Percentiles rank a stretch among this genome's conserved stretches.
These are phyloP conservation scores for Drosophila greeni DNA, from an alignment of 2,888 invertebrate genomes.

Conservation along the genomic window DNA sequence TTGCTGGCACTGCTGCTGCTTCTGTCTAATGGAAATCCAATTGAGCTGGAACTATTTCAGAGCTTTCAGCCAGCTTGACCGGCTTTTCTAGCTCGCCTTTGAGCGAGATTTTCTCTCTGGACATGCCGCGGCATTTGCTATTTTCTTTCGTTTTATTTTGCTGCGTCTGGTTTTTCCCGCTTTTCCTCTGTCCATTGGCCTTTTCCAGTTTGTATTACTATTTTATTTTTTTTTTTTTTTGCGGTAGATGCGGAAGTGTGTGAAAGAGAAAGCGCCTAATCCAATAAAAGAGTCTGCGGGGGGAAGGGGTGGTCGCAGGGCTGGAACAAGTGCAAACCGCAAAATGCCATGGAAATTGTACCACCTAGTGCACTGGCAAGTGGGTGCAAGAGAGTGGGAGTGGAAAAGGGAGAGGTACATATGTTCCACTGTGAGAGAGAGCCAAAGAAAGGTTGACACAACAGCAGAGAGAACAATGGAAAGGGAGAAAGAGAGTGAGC, in stretches of 20 bases:
- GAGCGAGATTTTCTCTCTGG: conserved; percentile 52
- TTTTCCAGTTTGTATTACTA: conserved; percentile 26
- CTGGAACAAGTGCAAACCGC: conserved; percentile 60
- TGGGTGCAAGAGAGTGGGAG: conserved; percentile 40
- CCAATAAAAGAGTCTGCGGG: conserved; percentile 55
- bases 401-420: not conserved
- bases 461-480: not conserved
- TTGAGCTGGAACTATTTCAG: conserved; percentile 41
- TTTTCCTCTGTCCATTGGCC: conserved; percentile 54
- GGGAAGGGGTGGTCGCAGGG: not conserved
- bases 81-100: conserved; percentile 44
- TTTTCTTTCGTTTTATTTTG: conserved; percentile 39
- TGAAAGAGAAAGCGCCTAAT: conserved; percentile 71
- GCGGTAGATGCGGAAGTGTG: conserved; percentile 64
- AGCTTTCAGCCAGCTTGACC: conserved; percentile 53
- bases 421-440: not conserved
- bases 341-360: conserved; percentile 48
- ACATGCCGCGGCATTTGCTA: conserved; percentile 21
- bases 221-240: conserved; percentile 5
- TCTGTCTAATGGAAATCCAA: conserved; percentile 30
- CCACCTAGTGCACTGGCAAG: conserved; percentile 45
- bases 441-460: not conserved
- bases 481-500: not conserved
- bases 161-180: conserved; percentile 63
- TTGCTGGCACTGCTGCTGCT: conserved; percentile 7